These are phyloP conservation scores for Hypotaenidia okinawae DNA, from an alignment of 2,797 vertebrate genomes.

Conservation along the genomic window DNA sequence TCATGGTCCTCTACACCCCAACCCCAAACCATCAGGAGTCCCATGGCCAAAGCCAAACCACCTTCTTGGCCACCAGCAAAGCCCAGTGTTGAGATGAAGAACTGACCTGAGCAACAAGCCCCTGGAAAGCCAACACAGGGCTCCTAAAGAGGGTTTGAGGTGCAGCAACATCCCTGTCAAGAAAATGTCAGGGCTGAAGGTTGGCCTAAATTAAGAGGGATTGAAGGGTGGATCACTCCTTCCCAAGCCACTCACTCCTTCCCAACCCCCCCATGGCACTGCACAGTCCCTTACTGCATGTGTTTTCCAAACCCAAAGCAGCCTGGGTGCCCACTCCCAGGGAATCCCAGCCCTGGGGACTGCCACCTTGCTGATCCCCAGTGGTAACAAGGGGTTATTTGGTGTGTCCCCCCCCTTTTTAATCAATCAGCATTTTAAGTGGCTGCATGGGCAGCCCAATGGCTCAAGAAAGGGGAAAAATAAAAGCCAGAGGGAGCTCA, in stretches of 20 bases:
- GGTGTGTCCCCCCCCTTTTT: too few relatives aligned
- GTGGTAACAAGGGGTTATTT: fast-evolving
- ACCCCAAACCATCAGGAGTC: too few relatives aligned
- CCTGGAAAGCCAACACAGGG: not conserved
- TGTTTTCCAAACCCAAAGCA: not conserved
- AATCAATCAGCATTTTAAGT: not conserved
- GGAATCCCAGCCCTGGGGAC: not conserved
- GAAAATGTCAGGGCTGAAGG: not conserved
- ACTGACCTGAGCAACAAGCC: not conserved
- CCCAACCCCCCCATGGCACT: too few relatives aligned
- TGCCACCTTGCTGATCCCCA: not conserved
- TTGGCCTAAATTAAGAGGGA: not conserved
- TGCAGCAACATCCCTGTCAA: not conserved
- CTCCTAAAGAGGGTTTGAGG: not conserved
- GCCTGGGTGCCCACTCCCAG: not conserved
- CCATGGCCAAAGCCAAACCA: not conserved
- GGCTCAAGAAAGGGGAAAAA: not conserved
- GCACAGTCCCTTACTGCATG: not conserved
- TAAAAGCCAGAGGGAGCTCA: not conserved
- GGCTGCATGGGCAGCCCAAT: fast-evolving
- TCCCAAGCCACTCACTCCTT: not conserved
- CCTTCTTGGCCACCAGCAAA: not conserved
- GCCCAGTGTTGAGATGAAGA: not conserved
- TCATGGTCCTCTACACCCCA: too few relatives aligned
- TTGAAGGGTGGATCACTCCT: not conserved